These are phyloP conservation scores for Hypena proboscidalis DNA, from an alignment of 2,888 invertebrate species.

Conservation along the genomic window DNA sequence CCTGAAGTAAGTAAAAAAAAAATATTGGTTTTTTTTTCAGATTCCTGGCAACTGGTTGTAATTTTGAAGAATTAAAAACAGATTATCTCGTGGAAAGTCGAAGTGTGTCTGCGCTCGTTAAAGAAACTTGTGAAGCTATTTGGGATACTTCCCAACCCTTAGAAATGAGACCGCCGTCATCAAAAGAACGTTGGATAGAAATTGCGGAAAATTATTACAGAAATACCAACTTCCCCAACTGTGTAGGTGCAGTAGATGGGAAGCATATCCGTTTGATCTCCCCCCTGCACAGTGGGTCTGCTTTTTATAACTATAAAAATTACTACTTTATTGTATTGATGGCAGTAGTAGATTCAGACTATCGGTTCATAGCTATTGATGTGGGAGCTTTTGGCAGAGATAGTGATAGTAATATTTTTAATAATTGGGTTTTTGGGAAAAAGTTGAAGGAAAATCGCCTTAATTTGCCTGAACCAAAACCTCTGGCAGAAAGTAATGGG, in stretches of 20 bases:
- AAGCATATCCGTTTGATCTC: constrained; percentile 24
- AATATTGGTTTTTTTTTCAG: constrained; percentile 22
- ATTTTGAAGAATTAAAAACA: constrained; percentile 25
- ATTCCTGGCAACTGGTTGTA: constrained; percentile 29
- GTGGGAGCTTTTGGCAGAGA: constrained; percentile 14
- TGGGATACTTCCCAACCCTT: constrained; percentile 25
- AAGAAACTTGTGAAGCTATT: constrained; percentile 27
- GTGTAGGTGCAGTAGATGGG: constrained; percentile 9
- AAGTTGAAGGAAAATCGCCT: no score
- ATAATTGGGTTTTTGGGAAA: no score
- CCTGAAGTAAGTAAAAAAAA: constrained; percentile 18
- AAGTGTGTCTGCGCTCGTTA: constrained; percentile 25
- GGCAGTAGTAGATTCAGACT: constrained; percentile 26
- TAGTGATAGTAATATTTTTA: constrained; percentile 3
- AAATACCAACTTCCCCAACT: constrained; percentile 10
- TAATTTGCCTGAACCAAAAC: no score
- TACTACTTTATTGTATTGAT: constrained; percentile 22
- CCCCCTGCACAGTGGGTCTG: constrained; percentile 18
- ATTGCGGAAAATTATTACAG: constrained; percentile 11
- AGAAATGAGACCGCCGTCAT: constrained; percentile 11
- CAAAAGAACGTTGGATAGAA: constrained; percentile 10
- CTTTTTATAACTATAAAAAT: constrained; percentile 22
- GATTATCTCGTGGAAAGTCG: constrained; percentile 26
- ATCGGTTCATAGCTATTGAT: constrained; percentile 25
- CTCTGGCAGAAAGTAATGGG: no score